Evolutionary conservation across 2,888 invertebrate genomes (phyloP).

Genomic region (Apomyelois bistriatella): DNA sequence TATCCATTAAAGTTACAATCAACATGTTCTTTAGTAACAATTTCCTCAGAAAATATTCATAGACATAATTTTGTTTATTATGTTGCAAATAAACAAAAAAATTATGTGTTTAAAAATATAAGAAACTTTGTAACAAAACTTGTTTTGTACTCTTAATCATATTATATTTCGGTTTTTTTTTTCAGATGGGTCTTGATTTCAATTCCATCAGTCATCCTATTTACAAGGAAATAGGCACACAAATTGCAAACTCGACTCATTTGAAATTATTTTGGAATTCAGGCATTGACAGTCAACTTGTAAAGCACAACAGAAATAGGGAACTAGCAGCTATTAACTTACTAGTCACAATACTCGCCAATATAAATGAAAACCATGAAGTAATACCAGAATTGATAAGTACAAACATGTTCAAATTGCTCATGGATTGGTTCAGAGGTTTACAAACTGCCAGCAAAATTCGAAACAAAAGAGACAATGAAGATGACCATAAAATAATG

Average conservation of each 20-base stretch:
- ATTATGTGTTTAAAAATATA: too few species aligned
- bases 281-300: constrained; percentile 64
- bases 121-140: too few species aligned
- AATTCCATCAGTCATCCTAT: constrained; percentile 82
- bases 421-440: constrained; percentile 82
- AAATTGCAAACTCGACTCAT: constrained; percentile 74
- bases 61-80: too few species aligned
- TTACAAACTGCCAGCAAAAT: constrained; percentile 79
- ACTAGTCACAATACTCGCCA: constrained; percentile 76
- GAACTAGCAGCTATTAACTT: constrained; percentile 82
- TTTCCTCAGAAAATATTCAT: too few species aligned
- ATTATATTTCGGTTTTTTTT: constrained; percentile 23
- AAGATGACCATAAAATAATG: constrained; percentile 73
- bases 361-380: constrained; percentile 61
- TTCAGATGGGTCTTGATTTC: constrained; percentile 81
- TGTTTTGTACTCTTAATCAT: too few species aligned
- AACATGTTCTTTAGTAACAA: too few species aligned
- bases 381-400: constrained; percentile 81
- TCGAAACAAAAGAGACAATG: constrained; percentile 67
- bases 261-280: constrained; percentile 79
- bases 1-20: too few species aligned
- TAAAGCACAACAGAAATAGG: constrained; percentile 76
- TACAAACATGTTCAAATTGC: constrained; percentile 82
- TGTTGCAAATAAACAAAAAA: too few species aligned
- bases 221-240: constrained; percentile 79